A percentile compares a stretch with the other conserved stretches of the same genome.
phyloP scores from a whole-genome alignment of 1,140 invertebrate species.

The Polyergus mexicanus region DNA sequence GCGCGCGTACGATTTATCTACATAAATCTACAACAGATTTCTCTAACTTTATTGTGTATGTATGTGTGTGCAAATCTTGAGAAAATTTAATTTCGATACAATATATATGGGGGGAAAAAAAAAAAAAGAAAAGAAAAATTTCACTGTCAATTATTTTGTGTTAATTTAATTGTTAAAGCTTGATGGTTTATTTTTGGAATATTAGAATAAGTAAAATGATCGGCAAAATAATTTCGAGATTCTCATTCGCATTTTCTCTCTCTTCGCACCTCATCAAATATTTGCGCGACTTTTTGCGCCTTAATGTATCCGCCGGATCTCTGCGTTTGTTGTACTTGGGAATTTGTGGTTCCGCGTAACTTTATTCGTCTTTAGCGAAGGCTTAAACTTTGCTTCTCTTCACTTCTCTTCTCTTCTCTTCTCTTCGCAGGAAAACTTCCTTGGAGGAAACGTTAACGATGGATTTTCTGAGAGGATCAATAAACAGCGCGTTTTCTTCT shows the following conservation, averaged over 20 bases:
- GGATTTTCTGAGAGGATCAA: constrained; percentile 51
- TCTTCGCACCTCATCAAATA: constrained; percentile 49
- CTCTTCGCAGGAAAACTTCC: constrained; percentile 47
- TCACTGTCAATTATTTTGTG: too few relatives aligned
- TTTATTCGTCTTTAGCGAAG: constrained; percentile 52
- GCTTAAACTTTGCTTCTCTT: constrained; percentile 62
- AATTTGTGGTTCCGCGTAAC: constrained; percentile 60
- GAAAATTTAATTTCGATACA: neutral
- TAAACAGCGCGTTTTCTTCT: constrained; percentile 13
- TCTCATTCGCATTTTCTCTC: constrained; percentile 21
- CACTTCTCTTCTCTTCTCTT: constrained; percentile 46
- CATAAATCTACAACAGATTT: neutral
- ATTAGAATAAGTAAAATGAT: constrained; percentile 10
- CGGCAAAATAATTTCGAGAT: constrained; percentile 36
- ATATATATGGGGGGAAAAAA: too few relatives aligned
- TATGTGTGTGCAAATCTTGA: neutral
- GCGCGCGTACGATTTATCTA: neutral
- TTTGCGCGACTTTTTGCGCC: constrained; percentile 52
- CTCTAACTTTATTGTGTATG: neutral
- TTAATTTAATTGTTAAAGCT: neutral
- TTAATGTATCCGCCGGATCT: constrained; percentile 57
- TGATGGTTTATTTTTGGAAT: neutral
- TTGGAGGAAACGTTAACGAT: constrained; percentile 48
- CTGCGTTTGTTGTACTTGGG: constrained; percentile 56
- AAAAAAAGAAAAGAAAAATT: too few relatives aligned